Percentiles rank a stretch among this genome's conserved stretches.
Evolutionary conservation across 2,113 vertebrate species (phyloP).

Genomic region (Tricholaema leucomelas): DNA sequence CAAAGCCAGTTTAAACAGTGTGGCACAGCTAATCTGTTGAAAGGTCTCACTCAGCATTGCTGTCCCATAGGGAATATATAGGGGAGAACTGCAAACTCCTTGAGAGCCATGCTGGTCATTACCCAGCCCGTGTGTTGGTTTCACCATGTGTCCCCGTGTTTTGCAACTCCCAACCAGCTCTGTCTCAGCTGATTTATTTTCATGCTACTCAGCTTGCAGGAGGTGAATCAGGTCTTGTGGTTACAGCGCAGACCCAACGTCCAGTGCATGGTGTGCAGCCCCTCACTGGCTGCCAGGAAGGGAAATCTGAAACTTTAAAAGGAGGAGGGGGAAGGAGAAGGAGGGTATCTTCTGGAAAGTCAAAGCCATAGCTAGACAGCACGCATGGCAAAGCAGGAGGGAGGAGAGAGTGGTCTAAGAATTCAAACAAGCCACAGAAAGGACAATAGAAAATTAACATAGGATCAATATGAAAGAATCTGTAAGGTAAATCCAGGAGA

Average conservation of each 20-base stretch:
- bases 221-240: conserved; percentile 21
- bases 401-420: not conserved
- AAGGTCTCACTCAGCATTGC: conserved; percentile 37
- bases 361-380: conserved; percentile 18
- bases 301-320: conserved; percentile 49
- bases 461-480: conserved; percentile 5
- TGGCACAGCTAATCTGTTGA: conserved; percentile 18
- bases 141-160: not conserved
- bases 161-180: conserved; percentile 12
- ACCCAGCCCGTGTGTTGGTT: not conserved
- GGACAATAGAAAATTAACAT: not conserved
- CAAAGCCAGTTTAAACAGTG: not conserved
- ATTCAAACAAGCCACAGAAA: not conserved
- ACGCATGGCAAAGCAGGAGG: conserved; percentile 37
- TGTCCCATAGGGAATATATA: not conserved
- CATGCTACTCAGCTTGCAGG: conserved; percentile 18
- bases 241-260: not conserved
- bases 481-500: not conserved
- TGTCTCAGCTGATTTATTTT: conserved; percentile 52
- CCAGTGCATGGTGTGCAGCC: conserved; percentile 22
- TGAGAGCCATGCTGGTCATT: not conserved
- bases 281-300: conserved; percentile 26
- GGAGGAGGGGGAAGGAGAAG: conserved; percentile 54
- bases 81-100: not conserved
- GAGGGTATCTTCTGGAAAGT: conserved; percentile 41